Evolutionary conservation across 1,140 invertebrate genomes (phyloP), one percentile per base, ranked within the genome.

Genomic region (Galleria mellonella): DNA sequence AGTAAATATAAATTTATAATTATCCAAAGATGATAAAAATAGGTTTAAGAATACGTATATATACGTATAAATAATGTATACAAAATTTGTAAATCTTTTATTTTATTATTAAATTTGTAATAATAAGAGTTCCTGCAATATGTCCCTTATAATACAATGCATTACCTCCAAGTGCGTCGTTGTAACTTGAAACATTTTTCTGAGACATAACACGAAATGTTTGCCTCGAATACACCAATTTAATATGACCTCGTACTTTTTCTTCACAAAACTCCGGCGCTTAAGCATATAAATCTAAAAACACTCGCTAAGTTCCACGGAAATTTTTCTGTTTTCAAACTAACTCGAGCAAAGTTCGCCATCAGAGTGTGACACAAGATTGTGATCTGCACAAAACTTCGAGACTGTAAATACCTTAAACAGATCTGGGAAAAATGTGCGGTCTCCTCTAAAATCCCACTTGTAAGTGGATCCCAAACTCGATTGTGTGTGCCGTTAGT

Each of bases 341-440:
- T 1, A 43, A 46, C 14, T 39, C 33, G 12, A 30, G 52, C 28
- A 45, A 72, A 65, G 58, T 64, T 71, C 52, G 49, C 50, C 50
- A 58, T 61, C 73, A 70, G 72, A 62, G 72, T 71, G 62, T 66
- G 74, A 71, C 63, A 57, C 45, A 43, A 60, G 59, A 68, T 69
- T 73, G 64, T 70, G 64, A 66, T 69, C 63, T 62, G 62, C 63
- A 68, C 65, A 71, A 62, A 67, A 72, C 56, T 76, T 75, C 60
- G 67, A 65, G 61, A 62, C 64, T 55, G 56, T 62, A 60, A 61
- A 64, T 57, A 62, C 63, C 17, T 64, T 63, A 47, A 55, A 74
- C 61, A 55, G 52, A 63, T 62, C 58, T 59, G 52, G 51, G 51
- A 57, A 23, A n/a, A 61, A 55, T 52, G 48, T 65, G 40, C 61